Percentiles rank a stretch among this genome's conserved stretches.
Conservation (phyloP, 53 echinoderm and acorn worm genomes). For the Echinarachnius parma region DNA sequence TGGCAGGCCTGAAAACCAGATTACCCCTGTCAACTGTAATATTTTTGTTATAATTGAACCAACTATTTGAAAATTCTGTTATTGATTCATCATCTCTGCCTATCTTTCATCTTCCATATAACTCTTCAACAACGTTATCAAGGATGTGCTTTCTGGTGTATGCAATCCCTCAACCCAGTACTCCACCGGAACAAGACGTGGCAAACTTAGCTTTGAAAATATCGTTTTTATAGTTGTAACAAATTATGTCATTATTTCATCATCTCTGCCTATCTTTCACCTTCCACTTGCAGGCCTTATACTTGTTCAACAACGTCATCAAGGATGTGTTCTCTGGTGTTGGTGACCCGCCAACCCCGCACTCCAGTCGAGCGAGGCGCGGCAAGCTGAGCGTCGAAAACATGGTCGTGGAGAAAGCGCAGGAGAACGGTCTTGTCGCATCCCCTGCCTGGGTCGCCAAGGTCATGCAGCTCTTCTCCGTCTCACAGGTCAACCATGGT, state of each 20-base stretch:
- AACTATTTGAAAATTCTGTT: no score
- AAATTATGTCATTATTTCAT: no score
- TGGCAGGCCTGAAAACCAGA: no score
- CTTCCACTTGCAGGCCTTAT: conserved; percentile 54
- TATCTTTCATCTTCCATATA: conserved; percentile 44
- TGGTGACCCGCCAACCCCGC: conserved; percentile 87
- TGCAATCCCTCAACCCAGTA: conserved; percentile 86
- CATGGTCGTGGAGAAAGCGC: conserved; percentile 86
- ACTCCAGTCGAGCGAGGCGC: conserved; percentile 75
- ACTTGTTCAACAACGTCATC: conserved; percentile 90
- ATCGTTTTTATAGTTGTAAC: no score
- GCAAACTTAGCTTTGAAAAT: conserved; percentile 70
- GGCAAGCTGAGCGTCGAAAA: conserved; percentile 77
- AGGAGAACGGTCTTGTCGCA: conserved; percentile 86
- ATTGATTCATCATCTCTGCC: no score
- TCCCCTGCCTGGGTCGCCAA: conserved; percentile 79
- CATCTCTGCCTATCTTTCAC: no score
- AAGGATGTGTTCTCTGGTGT: conserved; percentile 89
- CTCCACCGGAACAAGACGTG: conserved; percentile 69
- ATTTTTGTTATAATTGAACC: no score
- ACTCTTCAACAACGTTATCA: conserved; percentile 89
- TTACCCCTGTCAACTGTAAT: no score
- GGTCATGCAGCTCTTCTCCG: conserved; percentile 89
- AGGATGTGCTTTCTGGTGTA: conserved; percentile 83
- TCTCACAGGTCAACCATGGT: conserved; percentile 97